Conservation (phyloP, 2,797 vertebrate species). For the Micromesistius poutassou region DNA sequence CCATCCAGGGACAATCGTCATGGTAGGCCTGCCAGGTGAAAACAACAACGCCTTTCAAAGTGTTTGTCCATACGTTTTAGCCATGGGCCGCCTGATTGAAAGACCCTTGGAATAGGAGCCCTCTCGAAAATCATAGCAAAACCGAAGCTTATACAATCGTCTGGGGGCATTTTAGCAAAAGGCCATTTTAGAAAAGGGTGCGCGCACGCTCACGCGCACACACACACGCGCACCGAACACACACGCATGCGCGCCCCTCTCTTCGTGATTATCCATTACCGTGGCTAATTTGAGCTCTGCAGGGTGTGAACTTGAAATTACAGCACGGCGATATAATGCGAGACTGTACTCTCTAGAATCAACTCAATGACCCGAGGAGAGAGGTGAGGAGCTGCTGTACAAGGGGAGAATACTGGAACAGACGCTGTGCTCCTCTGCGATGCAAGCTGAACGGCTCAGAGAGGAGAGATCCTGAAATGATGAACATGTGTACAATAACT, state of each 20-base stretch:
- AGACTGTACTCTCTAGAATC: constrained; percentile 12
- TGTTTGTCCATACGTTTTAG: constrained; percentile 27
- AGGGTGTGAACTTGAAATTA: constrained; percentile 28
- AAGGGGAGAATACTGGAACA: background rate
- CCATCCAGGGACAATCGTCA: constrained; percentile 24
- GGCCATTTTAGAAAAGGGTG: constrained; percentile 25
- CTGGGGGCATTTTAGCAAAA: constrained; percentile 16
- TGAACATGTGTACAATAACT: background rate
- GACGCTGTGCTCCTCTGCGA: background rate
- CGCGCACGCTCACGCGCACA: background rate
- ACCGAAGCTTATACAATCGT: constrained; percentile 24
- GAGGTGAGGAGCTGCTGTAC: background rate
- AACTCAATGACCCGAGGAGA: background rate
- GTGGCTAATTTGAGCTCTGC: constrained; percentile 26
- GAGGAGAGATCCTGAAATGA: constrained; percentile 29
- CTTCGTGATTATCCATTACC: constrained; percentile 24
- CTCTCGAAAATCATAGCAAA: constrained; percentile 21
- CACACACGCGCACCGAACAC: background rate
- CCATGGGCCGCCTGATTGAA: constrained; percentile 24
- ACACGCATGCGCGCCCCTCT: background rate
- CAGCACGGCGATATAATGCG: constrained; percentile 4
- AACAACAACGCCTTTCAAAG: constrained; percentile 21
- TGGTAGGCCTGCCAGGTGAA: constrained; percentile 4
- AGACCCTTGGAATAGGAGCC: constrained; percentile 24
- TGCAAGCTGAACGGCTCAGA: background rate